Evolutionary conservation across 2,113 vertebrate species (phyloP).

Genomic region (Clarias batrachus): DNA sequence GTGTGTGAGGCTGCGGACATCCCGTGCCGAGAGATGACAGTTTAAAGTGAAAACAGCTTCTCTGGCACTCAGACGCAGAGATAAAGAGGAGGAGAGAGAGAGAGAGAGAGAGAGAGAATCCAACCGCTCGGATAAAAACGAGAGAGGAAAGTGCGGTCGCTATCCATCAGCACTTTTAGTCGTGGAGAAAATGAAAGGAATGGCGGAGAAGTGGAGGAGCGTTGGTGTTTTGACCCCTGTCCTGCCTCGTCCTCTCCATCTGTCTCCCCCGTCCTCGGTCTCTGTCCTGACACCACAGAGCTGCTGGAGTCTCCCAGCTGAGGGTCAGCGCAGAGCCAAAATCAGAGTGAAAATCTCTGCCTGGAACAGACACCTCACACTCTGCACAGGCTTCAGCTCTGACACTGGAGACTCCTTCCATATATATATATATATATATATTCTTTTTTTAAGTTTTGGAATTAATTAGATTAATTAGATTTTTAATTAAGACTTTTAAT

Average conservation of each 20-base stretch:
- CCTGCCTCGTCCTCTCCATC: too few relatives aligned
- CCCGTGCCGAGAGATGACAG: constrained; percentile 42
- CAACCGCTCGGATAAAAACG: too few relatives aligned
- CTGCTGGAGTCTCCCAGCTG: neutral
- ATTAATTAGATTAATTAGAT: too few relatives aligned
- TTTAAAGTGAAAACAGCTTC: constrained; percentile 60
- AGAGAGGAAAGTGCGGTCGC: neutral
- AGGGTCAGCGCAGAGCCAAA: neutral
- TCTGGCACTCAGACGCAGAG: constrained; percentile 28
- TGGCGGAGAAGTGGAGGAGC: neutral
- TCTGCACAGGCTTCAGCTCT: neutral
- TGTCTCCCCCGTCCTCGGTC: too few relatives aligned
- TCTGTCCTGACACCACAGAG: neutral
- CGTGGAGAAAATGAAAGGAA: neutral
- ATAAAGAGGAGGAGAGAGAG: constrained; percentile 29
- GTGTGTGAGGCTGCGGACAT: constrained; percentile 48
- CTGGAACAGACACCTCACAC: too few relatives aligned
- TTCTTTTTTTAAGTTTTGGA: too few relatives aligned
- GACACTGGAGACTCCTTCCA: neutral
- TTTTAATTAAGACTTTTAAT: too few relatives aligned
- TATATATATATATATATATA: neutral
- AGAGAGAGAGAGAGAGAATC: constrained; percentile 4
- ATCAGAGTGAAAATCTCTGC: neutral
- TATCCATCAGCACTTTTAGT: neutral
- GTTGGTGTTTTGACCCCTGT: neutral